phyloP scores from a whole-genome alignment of 2,113 vertebrate species.

The Vicugna pacos region DNA sequence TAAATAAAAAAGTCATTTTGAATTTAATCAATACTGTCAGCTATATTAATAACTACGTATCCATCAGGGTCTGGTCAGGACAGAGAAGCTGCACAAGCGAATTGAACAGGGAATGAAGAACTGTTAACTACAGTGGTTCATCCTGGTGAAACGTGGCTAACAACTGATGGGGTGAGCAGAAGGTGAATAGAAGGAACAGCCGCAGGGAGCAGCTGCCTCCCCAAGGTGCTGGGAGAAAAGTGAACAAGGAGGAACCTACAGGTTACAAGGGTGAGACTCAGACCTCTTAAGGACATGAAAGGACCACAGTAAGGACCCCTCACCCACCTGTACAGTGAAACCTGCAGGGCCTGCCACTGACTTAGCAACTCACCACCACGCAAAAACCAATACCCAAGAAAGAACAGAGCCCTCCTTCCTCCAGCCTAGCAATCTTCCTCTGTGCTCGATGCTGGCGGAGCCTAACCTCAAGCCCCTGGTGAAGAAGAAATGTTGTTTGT shows the following conservation, averaged over 20 bases:
- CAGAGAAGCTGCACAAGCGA: background rate
- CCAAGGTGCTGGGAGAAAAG: background rate
- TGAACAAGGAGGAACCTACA: background rate
- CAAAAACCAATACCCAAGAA: background rate
- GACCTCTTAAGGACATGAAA: background rate
- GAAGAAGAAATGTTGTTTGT: background rate
- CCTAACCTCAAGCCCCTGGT: background rate
- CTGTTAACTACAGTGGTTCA: background rate
- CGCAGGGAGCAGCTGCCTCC: background rate
- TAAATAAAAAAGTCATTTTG: constrained; percentile 11
- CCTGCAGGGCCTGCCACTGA: background rate
- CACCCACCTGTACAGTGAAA: background rate
- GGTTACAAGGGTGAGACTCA: background rate
- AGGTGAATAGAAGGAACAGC: background rate
- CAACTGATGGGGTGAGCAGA: background rate
- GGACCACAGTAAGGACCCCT: background rate
- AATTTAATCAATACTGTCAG: background rate
- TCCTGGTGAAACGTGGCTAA: background rate
- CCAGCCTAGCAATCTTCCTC: background rate
- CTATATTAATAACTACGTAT: background rate
- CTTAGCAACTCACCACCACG: background rate
- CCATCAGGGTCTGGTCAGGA: background rate
- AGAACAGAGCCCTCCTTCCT: background rate
- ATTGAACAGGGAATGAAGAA: background rate
- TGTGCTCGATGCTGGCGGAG: background rate